phyloP scores from a whole-genome alignment of 2,113 vertebrate species.

The Zonotrichia leucophrys region DNA sequence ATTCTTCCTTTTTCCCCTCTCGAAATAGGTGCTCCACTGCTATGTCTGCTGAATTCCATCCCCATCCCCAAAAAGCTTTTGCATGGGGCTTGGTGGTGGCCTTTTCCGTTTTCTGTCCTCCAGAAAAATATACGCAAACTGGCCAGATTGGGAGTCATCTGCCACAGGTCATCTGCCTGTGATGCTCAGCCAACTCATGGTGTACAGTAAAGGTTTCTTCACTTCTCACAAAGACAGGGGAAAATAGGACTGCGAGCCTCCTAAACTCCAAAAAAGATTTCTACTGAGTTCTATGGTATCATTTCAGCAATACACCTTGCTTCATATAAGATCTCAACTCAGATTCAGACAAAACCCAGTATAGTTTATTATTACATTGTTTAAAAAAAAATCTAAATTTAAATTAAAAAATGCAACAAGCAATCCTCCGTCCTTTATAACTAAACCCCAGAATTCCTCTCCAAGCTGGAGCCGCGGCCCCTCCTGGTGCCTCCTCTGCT shows the following conservation, averaged over 20 bases:
- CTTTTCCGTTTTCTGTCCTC: not conserved
- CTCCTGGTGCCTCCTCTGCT: not conserved
- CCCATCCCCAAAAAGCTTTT: not conserved
- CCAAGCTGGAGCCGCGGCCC: no score
- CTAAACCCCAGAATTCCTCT: no score
- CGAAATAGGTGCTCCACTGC: not conserved
- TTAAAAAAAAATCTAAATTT: not conserved
- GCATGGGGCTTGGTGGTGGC: not conserved
- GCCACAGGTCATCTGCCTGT: not conserved
- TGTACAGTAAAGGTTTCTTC: fast-evolving
- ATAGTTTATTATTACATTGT: not conserved
- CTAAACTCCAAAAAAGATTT: not conserved
- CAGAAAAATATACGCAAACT: not conserved
- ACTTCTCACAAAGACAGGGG: not conserved
- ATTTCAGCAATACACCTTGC: not conserved
- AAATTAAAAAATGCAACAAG: not conserved
- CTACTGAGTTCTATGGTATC: not conserved
- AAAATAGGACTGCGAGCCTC: fast-evolving
- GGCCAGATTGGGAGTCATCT: not conserved
- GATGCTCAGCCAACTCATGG: fast-evolving
- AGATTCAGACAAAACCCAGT: not conserved
- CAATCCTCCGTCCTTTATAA: no score
- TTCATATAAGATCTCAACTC: not conserved
- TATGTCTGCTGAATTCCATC: not conserved
- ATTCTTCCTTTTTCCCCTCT: not conserved